A percentile compares a stretch with the other conserved stretches of the same genome.
phyloP scores from a whole-genome alignment of 2,888 invertebrate genomes.

The Noctuana brunneofusca region DNA sequence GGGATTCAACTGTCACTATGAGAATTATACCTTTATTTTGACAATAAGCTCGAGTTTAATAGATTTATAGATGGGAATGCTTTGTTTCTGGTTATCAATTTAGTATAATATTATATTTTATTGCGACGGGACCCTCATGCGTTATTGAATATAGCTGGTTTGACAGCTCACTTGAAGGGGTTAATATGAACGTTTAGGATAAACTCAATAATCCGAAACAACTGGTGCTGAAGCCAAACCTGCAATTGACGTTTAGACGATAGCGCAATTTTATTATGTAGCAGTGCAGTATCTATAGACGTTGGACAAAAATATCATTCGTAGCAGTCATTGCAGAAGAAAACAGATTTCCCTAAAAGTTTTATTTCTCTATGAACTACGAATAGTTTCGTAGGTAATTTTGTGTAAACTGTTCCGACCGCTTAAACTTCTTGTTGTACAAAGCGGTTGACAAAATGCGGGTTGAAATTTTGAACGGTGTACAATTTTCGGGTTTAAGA shows the following conservation, averaged over 20 bases:
- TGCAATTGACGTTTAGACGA: constrained; percentile 76
- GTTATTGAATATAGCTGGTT: constrained; percentile 70
- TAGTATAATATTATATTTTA: constrained; percentile 64
- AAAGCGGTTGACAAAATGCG: constrained; percentile 74
- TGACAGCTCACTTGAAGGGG: constrained; percentile 81
- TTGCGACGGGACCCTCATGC: constrained; percentile 62
- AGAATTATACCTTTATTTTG: constrained; percentile 75
- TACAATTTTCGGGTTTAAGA: constrained; percentile 81
- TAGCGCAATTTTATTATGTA: constrained; percentile 57
- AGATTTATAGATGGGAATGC: constrained; percentile 67
- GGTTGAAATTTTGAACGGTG: constrained; percentile 75
- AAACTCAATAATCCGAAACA: constrained; percentile 79
- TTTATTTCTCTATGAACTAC: constrained; percentile 29
- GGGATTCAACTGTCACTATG: constrained; percentile 76
- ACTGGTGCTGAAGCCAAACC: constrained; percentile 75
- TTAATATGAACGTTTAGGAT: constrained; percentile 80
- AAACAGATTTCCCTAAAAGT: constrained; percentile 20
- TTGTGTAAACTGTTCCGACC: constrained; percentile 33
- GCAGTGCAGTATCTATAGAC: constrained; percentile 20
- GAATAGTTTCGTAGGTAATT: constrained; percentile 31
- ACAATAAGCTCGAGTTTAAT: constrained; percentile 67
- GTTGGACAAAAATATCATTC: constrained; percentile 22
- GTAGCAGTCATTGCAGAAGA: constrained; percentile 20
- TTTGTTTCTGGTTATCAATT: constrained; percentile 74
- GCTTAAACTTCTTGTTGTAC: constrained; percentile 42